phyloP scores from a whole-genome alignment of 2,797 vertebrate species.

The Catamblyrhynchus diadema region DNA sequence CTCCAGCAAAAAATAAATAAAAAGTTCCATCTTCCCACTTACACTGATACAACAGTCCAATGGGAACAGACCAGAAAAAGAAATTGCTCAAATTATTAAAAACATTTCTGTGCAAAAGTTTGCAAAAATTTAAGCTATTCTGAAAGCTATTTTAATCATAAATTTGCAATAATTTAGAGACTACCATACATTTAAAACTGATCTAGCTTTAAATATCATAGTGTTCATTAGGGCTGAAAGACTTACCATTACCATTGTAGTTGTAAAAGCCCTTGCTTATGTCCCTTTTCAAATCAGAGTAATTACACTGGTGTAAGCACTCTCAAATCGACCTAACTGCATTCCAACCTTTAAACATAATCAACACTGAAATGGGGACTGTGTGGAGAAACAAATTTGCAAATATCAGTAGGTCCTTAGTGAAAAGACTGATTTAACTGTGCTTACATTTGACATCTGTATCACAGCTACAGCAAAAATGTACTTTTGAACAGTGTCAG shows the following conservation, averaged over 20 bases:
- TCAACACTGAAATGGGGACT: background rate
- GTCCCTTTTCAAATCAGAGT: constrained; percentile 1
- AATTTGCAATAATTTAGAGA: background rate
- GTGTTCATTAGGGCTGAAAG: background rate
- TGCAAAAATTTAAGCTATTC: background rate
- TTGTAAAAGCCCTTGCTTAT: constrained; percentile 20
- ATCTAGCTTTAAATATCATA: background rate
- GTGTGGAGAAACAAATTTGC: constrained; percentile 17
- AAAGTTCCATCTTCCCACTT: background rate
- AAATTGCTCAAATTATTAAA: background rate
- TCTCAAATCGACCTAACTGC: constrained; percentile 23
- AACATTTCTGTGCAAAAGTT: background rate
- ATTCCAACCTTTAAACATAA: constrained; percentile 29
- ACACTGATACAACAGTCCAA: background rate
- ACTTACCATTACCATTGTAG: background rate
- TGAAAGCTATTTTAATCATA: background rate
- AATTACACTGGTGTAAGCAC: constrained; percentile 35
- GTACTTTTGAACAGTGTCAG: background rate
- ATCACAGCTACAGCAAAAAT: constrained; percentile 8
- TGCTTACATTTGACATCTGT: constrained; percentile 30
- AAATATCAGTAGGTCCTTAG: constrained; percentile 21
- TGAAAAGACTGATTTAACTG: constrained; percentile 30
- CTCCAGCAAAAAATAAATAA: background rate
- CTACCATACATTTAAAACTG: background rate
- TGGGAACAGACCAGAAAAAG: background rate